Percentiles rank a stretch among this genome's conserved stretches.
phyloP scores from a whole-genome alignment of 2,888 invertebrate species.

The Abrostola tripartita region DNA sequence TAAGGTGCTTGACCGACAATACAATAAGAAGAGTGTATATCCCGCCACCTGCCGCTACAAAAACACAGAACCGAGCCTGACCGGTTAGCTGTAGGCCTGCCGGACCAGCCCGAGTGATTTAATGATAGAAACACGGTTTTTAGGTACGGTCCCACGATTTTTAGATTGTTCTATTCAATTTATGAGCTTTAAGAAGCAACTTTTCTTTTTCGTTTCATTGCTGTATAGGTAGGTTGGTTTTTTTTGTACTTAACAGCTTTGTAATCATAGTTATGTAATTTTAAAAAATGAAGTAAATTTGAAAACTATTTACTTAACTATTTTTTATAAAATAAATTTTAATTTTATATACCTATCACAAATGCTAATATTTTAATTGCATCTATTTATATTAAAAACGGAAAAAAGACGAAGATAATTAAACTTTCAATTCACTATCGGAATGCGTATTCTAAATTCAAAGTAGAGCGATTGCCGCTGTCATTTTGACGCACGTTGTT shows the following conservation, averaged over 20 bases:
- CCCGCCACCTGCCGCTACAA: conserved; percentile 84
- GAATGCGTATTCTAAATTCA: conserved; percentile 2
- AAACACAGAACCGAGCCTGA: conserved; percentile 70
- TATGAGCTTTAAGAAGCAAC: conserved; percentile 14
- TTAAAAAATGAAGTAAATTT: too few relatives aligned
- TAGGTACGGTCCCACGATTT: conserved; percentile 65
- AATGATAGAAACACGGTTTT: conserved; percentile 75
- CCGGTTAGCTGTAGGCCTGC: conserved; percentile 56
- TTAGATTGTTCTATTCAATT: conserved; percentile 45
- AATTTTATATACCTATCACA: not conserved
- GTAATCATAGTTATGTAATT: not conserved
- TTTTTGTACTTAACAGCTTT: not conserved
- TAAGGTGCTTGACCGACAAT: conserved; percentile 77
- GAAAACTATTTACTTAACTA: too few relatives aligned
- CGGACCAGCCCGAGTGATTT: conserved; percentile 72
- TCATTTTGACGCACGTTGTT: conserved; percentile 9
- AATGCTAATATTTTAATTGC: not conserved
- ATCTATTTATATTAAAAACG: not conserved
- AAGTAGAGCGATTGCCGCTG: conserved; percentile 15
- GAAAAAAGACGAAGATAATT: not conserved
- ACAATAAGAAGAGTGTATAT: conserved; percentile 78
- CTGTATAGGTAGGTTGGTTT: not conserved
- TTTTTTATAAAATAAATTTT: too few relatives aligned
- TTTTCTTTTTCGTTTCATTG: not conserved
- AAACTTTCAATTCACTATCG: not conserved